Percentiles rank a stretch among this genome's conserved stretches.
Conservation (phyloP, 2,888 invertebrate genomes). For the Stenodema calcarata region DNA sequence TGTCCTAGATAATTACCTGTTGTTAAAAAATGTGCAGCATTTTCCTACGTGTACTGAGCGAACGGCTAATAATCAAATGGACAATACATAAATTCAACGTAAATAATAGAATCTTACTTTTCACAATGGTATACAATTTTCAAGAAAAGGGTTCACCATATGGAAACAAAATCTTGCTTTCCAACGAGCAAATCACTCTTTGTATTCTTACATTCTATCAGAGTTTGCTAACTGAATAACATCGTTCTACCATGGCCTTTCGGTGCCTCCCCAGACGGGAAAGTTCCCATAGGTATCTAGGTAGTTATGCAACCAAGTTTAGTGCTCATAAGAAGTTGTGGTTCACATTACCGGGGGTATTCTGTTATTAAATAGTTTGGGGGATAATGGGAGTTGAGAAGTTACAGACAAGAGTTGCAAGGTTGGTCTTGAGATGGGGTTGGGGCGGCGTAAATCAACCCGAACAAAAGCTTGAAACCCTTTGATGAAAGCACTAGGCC, state of each 20-base stretch:
- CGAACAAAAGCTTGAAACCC: background rate
- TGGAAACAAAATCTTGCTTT: too few relatives aligned
- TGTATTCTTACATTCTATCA: background rate
- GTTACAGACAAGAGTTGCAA: slow-evolving; percentile 24
- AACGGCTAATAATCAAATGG: too few relatives aligned
- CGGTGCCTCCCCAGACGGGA: background rate
- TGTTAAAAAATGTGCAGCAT: too few relatives aligned
- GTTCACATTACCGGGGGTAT: slow-evolving; percentile 13
- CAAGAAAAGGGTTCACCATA: too few relatives aligned
- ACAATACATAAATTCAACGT: too few relatives aligned
- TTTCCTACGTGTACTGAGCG: too few relatives aligned
- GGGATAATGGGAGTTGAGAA: slow-evolving; percentile 31
- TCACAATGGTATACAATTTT: too few relatives aligned
- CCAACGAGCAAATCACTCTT: background rate
- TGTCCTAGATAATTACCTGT: too few relatives aligned
- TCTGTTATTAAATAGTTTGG: slow-evolving; percentile 31
- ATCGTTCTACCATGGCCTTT: background rate
- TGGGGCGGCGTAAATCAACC: slow-evolving; percentile 1
- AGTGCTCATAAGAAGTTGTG: slow-evolving; percentile 4
- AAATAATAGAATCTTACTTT: too few relatives aligned
- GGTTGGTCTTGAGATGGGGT: background rate
- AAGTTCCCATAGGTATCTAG: background rate
- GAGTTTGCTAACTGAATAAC: background rate
- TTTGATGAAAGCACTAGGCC: background rate
- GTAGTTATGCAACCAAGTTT: slow-evolving; percentile 4